Base-by-base conservation (phyloP, 2,888 invertebrate species). In the Pollenia griseotomentosa region DNA sequence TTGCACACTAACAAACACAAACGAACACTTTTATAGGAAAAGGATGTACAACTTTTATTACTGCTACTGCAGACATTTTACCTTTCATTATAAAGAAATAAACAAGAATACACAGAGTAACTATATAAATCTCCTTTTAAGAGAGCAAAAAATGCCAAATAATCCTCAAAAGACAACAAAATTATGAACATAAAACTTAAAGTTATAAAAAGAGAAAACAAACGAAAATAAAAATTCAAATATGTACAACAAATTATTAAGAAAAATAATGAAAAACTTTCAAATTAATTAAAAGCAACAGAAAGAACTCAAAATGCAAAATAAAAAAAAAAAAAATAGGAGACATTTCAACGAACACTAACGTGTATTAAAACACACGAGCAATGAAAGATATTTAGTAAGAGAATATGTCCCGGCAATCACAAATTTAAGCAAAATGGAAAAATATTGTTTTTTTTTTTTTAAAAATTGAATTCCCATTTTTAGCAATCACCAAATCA, bases 271-370 rank as follows among this genome's bases (percentile, higher is more conserved):
- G 70, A 78, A 83, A 83, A 73, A 65, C 65, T 83, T 83, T 73
- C 16, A 83, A 83, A 78, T 83, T 83, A 78, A 83, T 83, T 83
- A 83, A 77, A 78, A 78, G 78, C 83, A 78, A 78, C 71, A 66
- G 65, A 73, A 14, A 83, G n/a, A 83, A 68, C 59, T 51, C 12
- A 40, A 59, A 59, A 42, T 66, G 9, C 23, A n/a, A 48, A 55
- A 33, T 33, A 33, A 33, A 33, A 33, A 6, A 33, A 23, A 33
- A 33, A 0, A 33, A 33, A 33, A 33, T 33, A 57, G n/a, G 14
- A 74, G 23, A 63, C 33, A 53, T 51, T 33, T 2, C 14, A 44
- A 66, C 44, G 19, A 40, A 79, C 14, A 44, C 42, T 5, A 4
- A 23, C 44, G 11, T 14, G 14, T 51, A 4, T 48, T 12, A 3